phyloP scores from a whole-genome alignment of 1,140 invertebrate genomes.

The Procambarus clarkii region DNA sequence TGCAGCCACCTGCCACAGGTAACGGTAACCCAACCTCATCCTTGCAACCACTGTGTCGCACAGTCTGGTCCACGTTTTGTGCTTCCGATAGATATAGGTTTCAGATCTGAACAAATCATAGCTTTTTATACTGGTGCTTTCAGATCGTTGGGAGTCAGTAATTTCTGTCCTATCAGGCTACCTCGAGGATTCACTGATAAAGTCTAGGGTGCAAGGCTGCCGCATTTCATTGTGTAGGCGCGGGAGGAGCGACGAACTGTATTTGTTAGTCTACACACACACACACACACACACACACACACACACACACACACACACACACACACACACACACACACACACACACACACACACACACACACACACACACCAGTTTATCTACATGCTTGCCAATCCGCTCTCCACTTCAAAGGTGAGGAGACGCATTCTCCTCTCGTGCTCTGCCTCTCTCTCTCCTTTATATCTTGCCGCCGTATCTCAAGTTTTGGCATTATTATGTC shows the following conservation, averaged over 20 bases:
- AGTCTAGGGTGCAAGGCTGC: background rate
- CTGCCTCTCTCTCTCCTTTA: background rate
- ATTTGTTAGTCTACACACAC: background rate
- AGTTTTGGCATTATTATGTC: too few relatives aligned
- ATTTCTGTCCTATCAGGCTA: too few relatives aligned
- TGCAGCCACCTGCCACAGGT: too few relatives aligned
- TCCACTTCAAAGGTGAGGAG: background rate
- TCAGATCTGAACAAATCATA: too few relatives aligned
- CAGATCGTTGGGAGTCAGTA: too few relatives aligned
- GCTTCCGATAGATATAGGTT: too few relatives aligned
- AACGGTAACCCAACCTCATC: too few relatives aligned
- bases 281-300: background rate
- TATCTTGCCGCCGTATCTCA: background rate
- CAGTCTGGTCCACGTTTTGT: too few relatives aligned
- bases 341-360: background rate
- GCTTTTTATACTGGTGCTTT: too few relatives aligned
- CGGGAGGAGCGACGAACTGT: too few relatives aligned
- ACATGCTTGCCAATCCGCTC: background rate
- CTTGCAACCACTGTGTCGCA: too few relatives aligned
- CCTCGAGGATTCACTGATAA: background rate
- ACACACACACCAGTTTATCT: background rate
- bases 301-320: background rate
- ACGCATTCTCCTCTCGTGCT: background rate
- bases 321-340: background rate
- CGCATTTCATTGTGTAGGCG: background rate